Evolutionary conservation across 2,888 invertebrate genomes (phyloP), one percentile per base, ranked within the genome.

Genomic region (Toxonevra muliebris): DNA sequence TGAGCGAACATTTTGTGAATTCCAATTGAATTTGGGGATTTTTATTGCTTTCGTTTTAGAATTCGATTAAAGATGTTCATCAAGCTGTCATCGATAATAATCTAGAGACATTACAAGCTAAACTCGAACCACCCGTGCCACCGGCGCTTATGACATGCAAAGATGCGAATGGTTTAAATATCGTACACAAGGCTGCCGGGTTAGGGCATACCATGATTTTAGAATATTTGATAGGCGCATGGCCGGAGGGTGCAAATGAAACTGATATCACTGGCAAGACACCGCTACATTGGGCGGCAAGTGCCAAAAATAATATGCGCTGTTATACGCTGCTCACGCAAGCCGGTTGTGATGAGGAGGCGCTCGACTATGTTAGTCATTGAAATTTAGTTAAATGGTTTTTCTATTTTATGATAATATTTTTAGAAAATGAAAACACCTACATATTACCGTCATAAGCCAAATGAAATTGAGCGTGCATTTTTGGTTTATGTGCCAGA

Each of bases 161-260:
- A 81, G 96, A 96, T 79, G 79, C 84, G 15, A 92, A 94, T 80
- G 95, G 95, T 30, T 88, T 96, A 76, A 94, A 92, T 69, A 91
- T 93, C n/a, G 87, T 95, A 78, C 96, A 96, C 81, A 95, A 96
- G 89, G 95, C 95, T 61, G 93, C 93, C 30, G 95, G 95, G 17
- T 85, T 95, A 70, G 94, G 94, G 0, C 90, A 92, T 76, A 87
- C 88, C 60, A 91, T 91, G 71, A 90, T 95, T 65, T 88, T 92
- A 20, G 90, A 92, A 76, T 93, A 91, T 81, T 89, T 95, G 55
- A 82, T 92, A 1, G 88, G 89, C 57, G 87, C 89, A 72, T 91
- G 90, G 81, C 92, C 93, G 7, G 88, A 90, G 79, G 89, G 91
- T 2, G 87, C 92, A 40, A 88, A 89, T 61, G 89, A 90, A 48